Percentiles rank a stretch among this genome's conserved stretches.
phyloP scores from a whole-genome alignment of 2,113 vertebrate genomes.

The Spea multiplicata region DNA sequence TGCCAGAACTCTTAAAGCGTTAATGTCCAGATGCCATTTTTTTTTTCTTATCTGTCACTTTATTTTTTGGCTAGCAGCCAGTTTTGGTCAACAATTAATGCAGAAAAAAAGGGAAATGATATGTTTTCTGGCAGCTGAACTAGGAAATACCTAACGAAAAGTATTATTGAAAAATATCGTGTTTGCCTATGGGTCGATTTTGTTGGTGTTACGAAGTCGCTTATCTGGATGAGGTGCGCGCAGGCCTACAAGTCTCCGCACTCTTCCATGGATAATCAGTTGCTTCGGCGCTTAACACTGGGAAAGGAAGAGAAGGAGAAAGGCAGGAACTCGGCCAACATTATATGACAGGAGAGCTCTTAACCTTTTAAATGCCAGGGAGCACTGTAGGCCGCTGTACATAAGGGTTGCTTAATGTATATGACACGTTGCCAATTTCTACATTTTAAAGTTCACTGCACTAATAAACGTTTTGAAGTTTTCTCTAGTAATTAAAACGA shows the following conservation, averaged over 20 bases:
- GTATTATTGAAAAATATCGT: constrained; percentile 66
- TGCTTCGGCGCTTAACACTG: constrained; percentile 67
- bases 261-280: constrained; percentile 70
- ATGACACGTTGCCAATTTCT: no score
- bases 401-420: no score
- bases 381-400: neutral
- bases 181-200: constrained; percentile 74
- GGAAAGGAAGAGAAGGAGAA: constrained; percentile 54
- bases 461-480: no score
- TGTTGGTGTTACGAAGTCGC: constrained; percentile 67
- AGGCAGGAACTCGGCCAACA: constrained; percentile 67
- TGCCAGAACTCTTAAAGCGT: constrained; percentile 79
- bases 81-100: constrained; percentile 78
- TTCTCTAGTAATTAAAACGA: no score
- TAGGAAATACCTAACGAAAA: constrained; percentile 76
- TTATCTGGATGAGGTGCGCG: constrained; percentile 67
- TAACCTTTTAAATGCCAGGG: constrained; percentile 7
- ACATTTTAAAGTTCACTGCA: no score
- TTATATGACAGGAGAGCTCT: constrained; percentile 56
- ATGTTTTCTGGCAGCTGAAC: constrained; percentile 75
- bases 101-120: constrained; percentile 70
- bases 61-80: constrained; percentile 72
- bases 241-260: constrained; percentile 63
- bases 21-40: constrained; percentile 89
- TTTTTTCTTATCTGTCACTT: constrained; percentile 70